Evolutionary conservation across 1,140 invertebrate species (phyloP), one percentile per base, ranked within the genome.

Genomic region (Metopolophium dirhodum): DNA sequence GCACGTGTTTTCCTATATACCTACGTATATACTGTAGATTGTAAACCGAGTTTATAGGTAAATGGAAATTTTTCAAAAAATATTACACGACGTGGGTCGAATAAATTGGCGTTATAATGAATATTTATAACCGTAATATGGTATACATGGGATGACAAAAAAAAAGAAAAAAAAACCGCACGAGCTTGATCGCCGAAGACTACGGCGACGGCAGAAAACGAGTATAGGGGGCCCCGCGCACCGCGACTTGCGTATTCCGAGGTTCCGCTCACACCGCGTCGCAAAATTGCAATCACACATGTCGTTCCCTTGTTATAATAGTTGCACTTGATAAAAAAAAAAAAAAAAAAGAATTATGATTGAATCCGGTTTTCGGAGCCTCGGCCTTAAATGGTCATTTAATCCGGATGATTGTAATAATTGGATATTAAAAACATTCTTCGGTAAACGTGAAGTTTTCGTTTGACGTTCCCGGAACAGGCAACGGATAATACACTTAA

Each of bases 331-430:
- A 77, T 92, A 54, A 85, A 51, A 90, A 57, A 90, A 41, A 57
- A 54, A 85, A 51, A 90, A 57, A 90, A 41, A 57, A 11, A 90
- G 41, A 41, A 54, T 23, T 41, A 14, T 37, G 45, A 93, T 57
- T 45, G n/a, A 83, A 93, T 93, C 91, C 91, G 91, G 91, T 93
- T 93, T 54, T 93, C 47, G 77, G 49, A 93, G 51, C 4, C 49
- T 85, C 23, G 37, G 41, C 82, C 91, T 41, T 93, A 93, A 85
- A 93, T 41, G 91, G 91, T 20, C 47, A 93, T 93, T 93, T 93
- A 93, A 86, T 57, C 82, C 82, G 49, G 91, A 93, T 51, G 77
- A 85, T 93, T 83, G 68, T 54, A 93, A 93, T 93, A 93, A 93
- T 93, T 93, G 82, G 91, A 86, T 85, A 90, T 90, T 68, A 90